Evolutionary conservation across 2,113 vertebrate species (phyloP), one percentile per base, ranked within the genome.

Genomic region (Urocynchramus pylzowi): DNA sequence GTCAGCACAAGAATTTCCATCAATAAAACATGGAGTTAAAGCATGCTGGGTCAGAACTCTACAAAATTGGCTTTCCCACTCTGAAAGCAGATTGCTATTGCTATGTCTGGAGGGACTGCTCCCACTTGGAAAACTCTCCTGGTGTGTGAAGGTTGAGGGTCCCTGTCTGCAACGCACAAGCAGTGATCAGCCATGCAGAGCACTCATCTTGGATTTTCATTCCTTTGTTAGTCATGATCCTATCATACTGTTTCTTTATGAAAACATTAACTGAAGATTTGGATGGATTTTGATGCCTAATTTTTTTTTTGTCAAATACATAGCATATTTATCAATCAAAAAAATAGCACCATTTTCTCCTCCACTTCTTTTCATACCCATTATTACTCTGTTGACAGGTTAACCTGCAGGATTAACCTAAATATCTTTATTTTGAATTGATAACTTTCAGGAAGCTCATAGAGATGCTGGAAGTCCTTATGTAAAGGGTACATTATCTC

Each of bases 161-260:
- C 19, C 67, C 50, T 0, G 1, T 68, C 30, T 4, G 4, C n/a
- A 30, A 9, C 0, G 0, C 3, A 2, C 16, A 61, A 52, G 45
- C 16, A 60, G 23, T 6, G 41, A 54, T 67, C 18, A 53, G 42
- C n/a, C 53, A 42, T 17, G 53, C 28, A 74, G 37, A 74, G 17
- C 35, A 64, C 28, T 54, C 1, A 1, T 19, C 41, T 41, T 63
- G 28, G 39, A 41, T 69, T 74, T 68, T 54, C 26, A 47, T 50
- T 79, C 78, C 45, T 64, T 73, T 81, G 4, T 76, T 68, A 50
- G 28, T 56, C n/a, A 33, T 27, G 35, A 64, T 17, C 33, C 13
- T 52, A 19, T 74, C 44, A 31, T 7, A 17, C 8, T 41, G 14
- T 41, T 87, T 78, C 61, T 67, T 61, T 37, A 63, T 6, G 6